These are phyloP conservation scores for Ernsta delagoae DNA, from an alignment of 2,888 invertebrate species.

Conservation along the genomic window DNA sequence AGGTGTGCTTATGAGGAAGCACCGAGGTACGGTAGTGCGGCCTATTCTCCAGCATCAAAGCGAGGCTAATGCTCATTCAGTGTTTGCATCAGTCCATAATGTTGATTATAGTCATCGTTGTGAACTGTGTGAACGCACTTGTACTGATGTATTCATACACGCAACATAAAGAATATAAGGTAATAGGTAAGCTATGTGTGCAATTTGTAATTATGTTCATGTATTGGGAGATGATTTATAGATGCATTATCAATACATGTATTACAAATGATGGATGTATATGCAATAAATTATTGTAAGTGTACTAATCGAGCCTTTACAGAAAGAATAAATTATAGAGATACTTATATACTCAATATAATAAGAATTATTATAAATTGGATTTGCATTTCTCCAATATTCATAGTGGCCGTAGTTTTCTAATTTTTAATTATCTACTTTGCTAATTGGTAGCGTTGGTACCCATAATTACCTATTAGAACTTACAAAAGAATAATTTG, in stretches of 20 bases:
- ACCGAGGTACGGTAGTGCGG: slow-evolving; percentile 45
- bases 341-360: neutral
- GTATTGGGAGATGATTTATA: slow-evolving; percentile 35
- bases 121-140: slow-evolving; percentile 56
- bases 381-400: neutral
- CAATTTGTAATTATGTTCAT: slow-evolving; percentile 36
- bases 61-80: slow-evolving; percentile 67
- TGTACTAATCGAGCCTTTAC: slow-evolving; percentile 6
- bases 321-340: slow-evolving; percentile 2
- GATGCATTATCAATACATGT: slow-evolving; percentile 29
- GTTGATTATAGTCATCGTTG: slow-evolving; percentile 72
- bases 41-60: slow-evolving; percentile 57
- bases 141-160: slow-evolving; percentile 62
- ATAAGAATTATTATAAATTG: slow-evolving; percentile 3
- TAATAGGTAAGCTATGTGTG: slow-evolving; percentile 29
- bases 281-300: slow-evolving; percentile 8
- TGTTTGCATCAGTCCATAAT: slow-evolving; percentile 66
- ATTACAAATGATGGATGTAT: slow-evolving; percentile 27
- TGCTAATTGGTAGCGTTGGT: no score
- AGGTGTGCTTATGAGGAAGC: slow-evolving; percentile 43
- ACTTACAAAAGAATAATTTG: no score
- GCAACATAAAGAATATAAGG: slow-evolving; percentile 45
- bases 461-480: no score
- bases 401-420: neutral
- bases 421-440: neutral